Base-by-base conservation (phyloP, 2,888 invertebrate genomes). In the Cerastoderma edule region DNA sequence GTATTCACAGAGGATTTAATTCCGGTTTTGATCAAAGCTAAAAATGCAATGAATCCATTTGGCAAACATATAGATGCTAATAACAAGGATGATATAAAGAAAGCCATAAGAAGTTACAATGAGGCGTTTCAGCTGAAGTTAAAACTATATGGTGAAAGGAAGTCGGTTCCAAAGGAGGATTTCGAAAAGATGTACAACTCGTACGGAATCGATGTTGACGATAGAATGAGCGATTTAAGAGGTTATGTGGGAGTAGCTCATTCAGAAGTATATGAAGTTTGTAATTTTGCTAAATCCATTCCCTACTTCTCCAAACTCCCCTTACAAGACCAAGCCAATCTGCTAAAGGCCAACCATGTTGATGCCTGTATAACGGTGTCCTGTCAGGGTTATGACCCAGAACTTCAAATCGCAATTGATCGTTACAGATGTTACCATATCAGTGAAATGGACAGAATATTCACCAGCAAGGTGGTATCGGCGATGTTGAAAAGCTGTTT, bases 121-220 rank as follows among this genome's bases (percentile, higher is more conserved):
- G 81, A 81, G 65, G 30, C 48, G 19, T 70, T 78, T 53, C 48
- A 65, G 32, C 28, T 50, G 30, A 75, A 70, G n/a, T 24, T 63
- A 3, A 33, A 78, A 33, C 28, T 81, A 13, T 81, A 69, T 33
- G 81, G 81, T 19, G 30, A 60, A 50, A 57, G 69, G 64, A 75
- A 66, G 39, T 33, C 75, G 19, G 63, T 81, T 1, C 54, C 81
- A 6, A 75, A 78, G 33, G 78, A 81, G 27, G 81, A 81, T 46
- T 70, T 71, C 46, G 32, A 72, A 16, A 54, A 67, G 24, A 22
- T 81, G 24, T 73, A 75, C n/a, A 64, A 68, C 24, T 69, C 75
- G 3, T 75, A 56, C 67, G 78, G 78, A 8, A 78, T 81, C 30
- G 81, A 81, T 56, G 33, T 78, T 35, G 81, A 81, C 60, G 72